Conservation (phyloP, 1,140 invertebrate genomes). For the Periplaneta americana region DNA sequence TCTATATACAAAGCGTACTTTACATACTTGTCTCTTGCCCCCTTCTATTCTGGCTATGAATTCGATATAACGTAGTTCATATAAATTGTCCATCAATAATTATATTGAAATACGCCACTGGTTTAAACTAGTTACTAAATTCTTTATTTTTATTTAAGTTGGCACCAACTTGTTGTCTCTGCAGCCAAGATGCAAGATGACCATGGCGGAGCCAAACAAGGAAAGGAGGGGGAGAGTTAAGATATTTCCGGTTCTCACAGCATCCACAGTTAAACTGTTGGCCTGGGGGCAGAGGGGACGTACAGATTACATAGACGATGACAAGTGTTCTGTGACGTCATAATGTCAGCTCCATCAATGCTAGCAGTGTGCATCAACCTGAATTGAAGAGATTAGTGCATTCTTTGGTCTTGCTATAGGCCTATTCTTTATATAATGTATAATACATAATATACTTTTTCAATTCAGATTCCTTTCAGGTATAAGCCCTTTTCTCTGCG, state of each 20-base stretch:
- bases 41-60: too few relatives aligned
- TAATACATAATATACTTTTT: too few relatives aligned
- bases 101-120: neutral
- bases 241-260: neutral
- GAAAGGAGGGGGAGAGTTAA: neutral
- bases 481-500: too few relatives aligned
- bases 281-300: neutral
- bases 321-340: neutral
- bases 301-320: too few relatives aligned
- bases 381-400: neutral
- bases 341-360: neutral
- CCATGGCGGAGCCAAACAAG: neutral
- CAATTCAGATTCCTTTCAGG: too few relatives aligned
- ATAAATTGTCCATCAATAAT: too few relatives aligned
- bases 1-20: too few relatives aligned
- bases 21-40: too few relatives aligned
- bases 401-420: neutral
- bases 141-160: too few relatives aligned
- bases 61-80: too few relatives aligned
- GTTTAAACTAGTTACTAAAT: neutral
- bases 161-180: neutral
- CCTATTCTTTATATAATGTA: too few relatives aligned
- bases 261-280: neutral
- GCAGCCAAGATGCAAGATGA: neutral
- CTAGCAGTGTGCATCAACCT: neutral